phyloP scores from a whole-genome alignment of 2,888 invertebrate species.

The Fragum whitleyi region DNA sequence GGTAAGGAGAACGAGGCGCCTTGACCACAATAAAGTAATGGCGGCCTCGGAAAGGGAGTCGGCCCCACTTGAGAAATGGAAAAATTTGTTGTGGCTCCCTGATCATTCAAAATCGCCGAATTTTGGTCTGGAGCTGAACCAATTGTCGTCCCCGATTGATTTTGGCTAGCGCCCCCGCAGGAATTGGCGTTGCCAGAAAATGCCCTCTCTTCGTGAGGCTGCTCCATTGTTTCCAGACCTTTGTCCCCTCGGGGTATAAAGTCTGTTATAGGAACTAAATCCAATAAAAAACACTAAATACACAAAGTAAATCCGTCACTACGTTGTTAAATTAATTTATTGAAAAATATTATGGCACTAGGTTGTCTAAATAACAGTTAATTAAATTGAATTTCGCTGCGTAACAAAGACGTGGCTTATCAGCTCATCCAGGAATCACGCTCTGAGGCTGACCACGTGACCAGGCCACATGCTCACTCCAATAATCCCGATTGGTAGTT shows the following conservation, averaged over 20 bases:
- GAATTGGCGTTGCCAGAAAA: not conserved
- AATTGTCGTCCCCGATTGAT: no score
- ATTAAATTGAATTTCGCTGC: not conserved
- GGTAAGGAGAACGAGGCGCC: not conserved
- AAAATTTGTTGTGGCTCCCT: not conserved
- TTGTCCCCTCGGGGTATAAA: not conserved
- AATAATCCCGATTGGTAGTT: conserved; percentile 13
- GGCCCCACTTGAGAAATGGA: no score
- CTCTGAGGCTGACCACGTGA: conserved; percentile 18
- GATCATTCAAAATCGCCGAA: not conserved
- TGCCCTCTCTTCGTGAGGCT: not conserved
- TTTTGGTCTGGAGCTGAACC: not conserved
- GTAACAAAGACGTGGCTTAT: conserved; percentile 14
- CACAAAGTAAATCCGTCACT: not conserved
- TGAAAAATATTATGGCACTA: not conserved
- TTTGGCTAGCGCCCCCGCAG: not conserved
- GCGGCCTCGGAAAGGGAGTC: not conserved
- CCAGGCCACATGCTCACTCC: conserved; percentile 14
- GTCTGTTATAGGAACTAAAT: no score
- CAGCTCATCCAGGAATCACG: conserved; percentile 4
- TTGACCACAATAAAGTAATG: not conserved
- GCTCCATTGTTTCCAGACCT: not conserved
- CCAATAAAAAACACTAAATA: not conserved
- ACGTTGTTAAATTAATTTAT: not conserved
- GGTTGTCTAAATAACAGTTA: not conserved